Conservation (phyloP, 1,140 invertebrate species). For the Drosophila funebris region DNA sequence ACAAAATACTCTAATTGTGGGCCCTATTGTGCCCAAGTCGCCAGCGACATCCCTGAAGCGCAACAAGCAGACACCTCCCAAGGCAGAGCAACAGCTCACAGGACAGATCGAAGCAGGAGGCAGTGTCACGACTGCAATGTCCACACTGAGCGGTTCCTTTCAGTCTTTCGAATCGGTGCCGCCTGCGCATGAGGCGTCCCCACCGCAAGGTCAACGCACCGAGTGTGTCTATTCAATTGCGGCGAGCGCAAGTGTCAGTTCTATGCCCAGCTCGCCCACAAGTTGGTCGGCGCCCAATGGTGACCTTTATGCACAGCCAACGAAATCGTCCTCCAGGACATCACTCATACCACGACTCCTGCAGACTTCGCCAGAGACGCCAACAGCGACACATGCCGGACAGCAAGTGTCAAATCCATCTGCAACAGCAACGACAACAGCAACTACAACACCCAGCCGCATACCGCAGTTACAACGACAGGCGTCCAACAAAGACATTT, state of each 20-base stretch:
- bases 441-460: conserved; percentile 39
- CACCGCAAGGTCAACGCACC: conserved; percentile 69
- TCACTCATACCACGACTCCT: conserved; percentile 59
- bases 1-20: conserved; percentile 85
- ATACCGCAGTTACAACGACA: conserved; percentile 70
- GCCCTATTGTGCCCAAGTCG: conserved; percentile 84
- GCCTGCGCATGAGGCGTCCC: conserved; percentile 64
- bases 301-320: conserved; percentile 72
- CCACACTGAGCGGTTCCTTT: conserved; percentile 63
- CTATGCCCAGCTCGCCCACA: conserved; percentile 25
- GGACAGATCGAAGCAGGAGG: background rate
- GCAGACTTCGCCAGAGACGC: conserved; percentile 5
- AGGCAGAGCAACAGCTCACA: background rate
- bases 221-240: conserved; percentile 71
- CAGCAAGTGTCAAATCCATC: conserved; percentile 12
- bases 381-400: background rate
- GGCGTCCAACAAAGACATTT: conserved; percentile 56
- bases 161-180: conserved; percentile 75
- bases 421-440: background rate
- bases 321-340: conserved; percentile 62
- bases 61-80: background rate
- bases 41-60: conserved; percentile 58
- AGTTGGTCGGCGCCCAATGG: conserved; percentile 64
- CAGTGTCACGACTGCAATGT: background rate
- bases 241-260: conserved; percentile 34